Base-by-base conservation (phyloP, 2,888 invertebrate species). In the Halocaridina rubra region DNA sequence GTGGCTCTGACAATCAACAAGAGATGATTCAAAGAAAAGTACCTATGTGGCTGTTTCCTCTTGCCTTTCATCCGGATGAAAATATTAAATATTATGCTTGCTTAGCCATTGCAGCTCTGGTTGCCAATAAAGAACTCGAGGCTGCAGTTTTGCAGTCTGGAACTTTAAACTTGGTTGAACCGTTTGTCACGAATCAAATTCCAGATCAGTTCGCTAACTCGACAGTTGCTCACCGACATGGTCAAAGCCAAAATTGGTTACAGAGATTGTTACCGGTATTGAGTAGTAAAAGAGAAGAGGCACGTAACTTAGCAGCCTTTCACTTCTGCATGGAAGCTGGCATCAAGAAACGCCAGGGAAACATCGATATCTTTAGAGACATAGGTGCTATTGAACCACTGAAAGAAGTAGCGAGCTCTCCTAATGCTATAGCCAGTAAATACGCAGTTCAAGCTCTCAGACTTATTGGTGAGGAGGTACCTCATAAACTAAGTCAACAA, bases 311-410 rank as follows among this genome's bases (percentile, higher is more conserved):
- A 89, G 99, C 98, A 3, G 98, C 99, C 46, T 99, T 99, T 91
- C 99, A 99, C 91, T 93, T 98, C 91, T 98, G 98, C 90, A 98
- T 99, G 98, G 99, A 99, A 91, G 98, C 99, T 13, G 97, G 97
- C 53, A 98, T 99, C 80, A 99, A 99, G 91, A 96, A 97, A 89
- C 95, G 95, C 89, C 97, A 97, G 91, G 96, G 96, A 3, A 96
- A 96, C 88, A 96, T 96, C 0, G 95, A 95, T 91, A 95, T 98
- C 90, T 98, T 98, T 91, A 93, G 95, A 86, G 97, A 97, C 91
- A 98, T 99, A 89, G 97, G 97, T 79, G 98, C 98, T 0, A 95
- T 99, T 88, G 97, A 97, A 89, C 96, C 98, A 0, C 92, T 99
- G 89, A 99, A 98, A 91, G 96, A 95, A 90, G 97, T 98, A 0